Evolutionary conservation across 2,888 invertebrate species (phyloP).

Genomic region (Apamea epomidion): DNA sequence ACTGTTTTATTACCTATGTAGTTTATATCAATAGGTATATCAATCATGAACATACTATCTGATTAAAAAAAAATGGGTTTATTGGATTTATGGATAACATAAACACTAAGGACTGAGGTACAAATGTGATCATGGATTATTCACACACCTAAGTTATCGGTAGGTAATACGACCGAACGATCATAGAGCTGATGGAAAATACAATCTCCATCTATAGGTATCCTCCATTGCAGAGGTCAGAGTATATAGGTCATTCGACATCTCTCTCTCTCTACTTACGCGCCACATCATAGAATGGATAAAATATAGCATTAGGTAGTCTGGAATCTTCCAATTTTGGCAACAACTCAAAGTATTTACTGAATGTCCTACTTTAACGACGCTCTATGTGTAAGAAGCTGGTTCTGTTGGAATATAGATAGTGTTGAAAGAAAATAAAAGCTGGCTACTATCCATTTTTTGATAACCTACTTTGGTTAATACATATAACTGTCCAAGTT

Average conservation of each 20-base stretch:
- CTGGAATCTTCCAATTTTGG: constrained; percentile 47
- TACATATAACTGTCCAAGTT: neutral
- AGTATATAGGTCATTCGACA: neutral
- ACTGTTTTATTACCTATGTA: neutral
- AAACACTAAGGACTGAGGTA: neutral
- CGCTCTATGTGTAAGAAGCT: constrained; percentile 6
- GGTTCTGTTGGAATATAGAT: constrained; percentile 22
- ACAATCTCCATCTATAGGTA: neutral
- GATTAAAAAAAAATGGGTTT: neutral
- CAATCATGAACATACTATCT: too few relatives aligned
- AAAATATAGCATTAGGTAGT: constrained; percentile 2
- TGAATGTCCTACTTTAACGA: constrained; percentile 35
- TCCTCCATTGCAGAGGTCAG: neutral
- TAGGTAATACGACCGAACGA: neutral
- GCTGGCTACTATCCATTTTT: constrained; percentile 29
- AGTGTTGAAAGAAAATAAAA: constrained; percentile 23
- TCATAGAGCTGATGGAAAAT: neutral
- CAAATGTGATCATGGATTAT: neutral
- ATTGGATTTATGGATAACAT: neutral
- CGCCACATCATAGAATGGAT: constrained; percentile 7
- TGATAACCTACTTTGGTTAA: constrained; percentile 20
- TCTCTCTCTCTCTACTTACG: neutral
- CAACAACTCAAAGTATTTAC: constrained; percentile 32
- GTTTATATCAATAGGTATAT: neutral
- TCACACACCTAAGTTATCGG: neutral